phyloP scores from a whole-genome alignment of 2,113 vertebrate genomes.

The Ardeotis arabs region DNA sequence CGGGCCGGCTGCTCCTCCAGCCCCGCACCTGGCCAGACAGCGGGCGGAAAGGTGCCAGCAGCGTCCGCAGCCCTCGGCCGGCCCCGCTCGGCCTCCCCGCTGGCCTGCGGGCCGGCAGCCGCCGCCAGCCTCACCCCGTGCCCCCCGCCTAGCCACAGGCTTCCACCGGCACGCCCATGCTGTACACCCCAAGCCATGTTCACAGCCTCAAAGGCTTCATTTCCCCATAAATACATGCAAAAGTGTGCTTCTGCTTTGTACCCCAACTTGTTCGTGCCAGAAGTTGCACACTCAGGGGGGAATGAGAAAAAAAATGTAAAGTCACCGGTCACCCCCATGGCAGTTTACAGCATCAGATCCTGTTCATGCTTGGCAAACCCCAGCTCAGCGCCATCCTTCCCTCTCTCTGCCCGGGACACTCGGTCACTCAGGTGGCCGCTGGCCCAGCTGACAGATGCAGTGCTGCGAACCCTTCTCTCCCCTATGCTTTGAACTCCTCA shows the following conservation, averaged over 20 bases:
- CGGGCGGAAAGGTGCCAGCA: not conserved
- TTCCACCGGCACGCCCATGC: accelerated
- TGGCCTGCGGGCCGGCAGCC: not conserved
- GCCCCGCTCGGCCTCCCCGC: not conserved
- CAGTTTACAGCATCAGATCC: not conserved
- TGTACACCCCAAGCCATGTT: not conserved
- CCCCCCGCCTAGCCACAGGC: not conserved
- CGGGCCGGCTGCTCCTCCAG: not conserved
- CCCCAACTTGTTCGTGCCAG: not conserved
- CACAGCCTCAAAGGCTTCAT: not conserved
- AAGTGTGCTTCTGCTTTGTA: not conserved
- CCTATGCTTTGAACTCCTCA: not conserved
- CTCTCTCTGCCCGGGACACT: too few relatives aligned
- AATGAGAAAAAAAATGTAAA: not conserved
- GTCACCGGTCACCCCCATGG: accelerated
- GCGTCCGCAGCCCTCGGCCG: not conserved
- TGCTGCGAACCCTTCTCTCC: not conserved
- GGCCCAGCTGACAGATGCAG: not conserved
- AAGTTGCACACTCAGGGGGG: accelerated
- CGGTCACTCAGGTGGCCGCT: not conserved
- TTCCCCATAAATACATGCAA: not conserved
- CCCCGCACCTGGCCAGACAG: not conserved
- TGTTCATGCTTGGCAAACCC: not conserved
- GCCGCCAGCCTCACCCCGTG: not conserved
- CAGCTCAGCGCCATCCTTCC: not conserved